A percentile compares a stretch with the other conserved stretches of the same genome.
These are phyloP conservation scores for Pristionchus exspectatus DNA, from an alignment of 2,888 invertebrate species.

Conservation along the genomic window DNA sequence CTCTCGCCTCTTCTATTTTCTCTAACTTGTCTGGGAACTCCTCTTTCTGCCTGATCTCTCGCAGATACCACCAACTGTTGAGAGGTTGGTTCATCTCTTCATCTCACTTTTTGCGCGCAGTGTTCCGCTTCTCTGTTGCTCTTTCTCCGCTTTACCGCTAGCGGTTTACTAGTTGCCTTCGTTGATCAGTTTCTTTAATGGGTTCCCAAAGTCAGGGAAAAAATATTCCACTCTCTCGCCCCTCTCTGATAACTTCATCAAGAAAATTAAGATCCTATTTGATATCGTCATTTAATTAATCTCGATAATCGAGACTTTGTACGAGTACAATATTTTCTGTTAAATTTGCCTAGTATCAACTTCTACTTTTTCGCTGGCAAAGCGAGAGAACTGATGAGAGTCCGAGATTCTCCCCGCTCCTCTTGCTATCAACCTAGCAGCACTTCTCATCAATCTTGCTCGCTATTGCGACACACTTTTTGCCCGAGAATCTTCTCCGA, in stretches of 20 bases:
- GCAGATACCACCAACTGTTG: neutral
- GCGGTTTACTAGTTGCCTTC: neutral
- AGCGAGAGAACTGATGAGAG: neutral
- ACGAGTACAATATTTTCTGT: too few species aligned
- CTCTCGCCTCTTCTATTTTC: neutral
- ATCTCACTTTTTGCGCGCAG: neutral
- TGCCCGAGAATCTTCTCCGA: too few species aligned
- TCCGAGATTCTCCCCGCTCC: neutral
- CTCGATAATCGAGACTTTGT: too few species aligned
- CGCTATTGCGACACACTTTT: neutral
- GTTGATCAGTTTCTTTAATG: neutral
- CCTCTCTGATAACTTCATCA: too few species aligned
- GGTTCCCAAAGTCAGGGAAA: too few species aligned
- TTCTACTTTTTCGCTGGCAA: too few species aligned
- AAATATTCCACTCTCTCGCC: too few species aligned
- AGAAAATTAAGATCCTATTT: too few species aligned
- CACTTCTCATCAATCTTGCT: neutral
- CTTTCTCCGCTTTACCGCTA: neutral
- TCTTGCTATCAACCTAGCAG: neutral
- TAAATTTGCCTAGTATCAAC: too few species aligned
- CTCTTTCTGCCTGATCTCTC: neutral
- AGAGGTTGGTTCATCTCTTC: neutral
- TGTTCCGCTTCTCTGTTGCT: neutral
- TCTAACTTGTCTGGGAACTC: neutral
- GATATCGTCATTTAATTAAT: too few species aligned